These are phyloP conservation scores for Myotis pilosus DNA, from an alignment of 2,797 vertebrate genomes.

Conservation along the genomic window DNA sequence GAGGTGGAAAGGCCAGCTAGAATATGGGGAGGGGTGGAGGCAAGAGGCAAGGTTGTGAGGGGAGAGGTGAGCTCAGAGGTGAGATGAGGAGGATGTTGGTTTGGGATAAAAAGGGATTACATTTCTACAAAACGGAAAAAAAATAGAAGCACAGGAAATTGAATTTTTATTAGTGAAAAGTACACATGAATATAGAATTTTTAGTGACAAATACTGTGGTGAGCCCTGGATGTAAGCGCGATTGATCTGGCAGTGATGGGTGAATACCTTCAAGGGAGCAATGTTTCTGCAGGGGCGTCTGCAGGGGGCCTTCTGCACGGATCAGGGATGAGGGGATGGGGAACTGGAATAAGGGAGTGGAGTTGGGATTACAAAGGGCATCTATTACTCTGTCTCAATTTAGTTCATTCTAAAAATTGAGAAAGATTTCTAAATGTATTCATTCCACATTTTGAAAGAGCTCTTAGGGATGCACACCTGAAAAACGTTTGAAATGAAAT, in stretches of 20 bases:
- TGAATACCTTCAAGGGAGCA: background rate
- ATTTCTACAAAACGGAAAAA: background rate
- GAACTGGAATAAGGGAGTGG: too few relatives aligned
- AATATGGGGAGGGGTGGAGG: rapidly evolving
- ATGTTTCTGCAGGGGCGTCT: background rate
- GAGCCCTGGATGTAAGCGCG: background rate
- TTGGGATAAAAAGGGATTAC: background rate
- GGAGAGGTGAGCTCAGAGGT: too few relatives aligned
- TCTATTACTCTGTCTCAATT: background rate
- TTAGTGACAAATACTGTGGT: background rate
- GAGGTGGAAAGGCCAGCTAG: too few relatives aligned
- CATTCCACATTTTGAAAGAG: background rate
- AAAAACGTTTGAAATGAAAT: background rate
- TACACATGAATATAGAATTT: background rate
- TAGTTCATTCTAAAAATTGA: background rate
- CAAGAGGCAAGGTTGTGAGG: too few relatives aligned
- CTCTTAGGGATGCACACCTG: background rate
- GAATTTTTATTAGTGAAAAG: background rate
- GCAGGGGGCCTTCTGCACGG: background rate
- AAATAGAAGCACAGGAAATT: background rate
- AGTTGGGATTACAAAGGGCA: background rate
- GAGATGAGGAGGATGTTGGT: background rate
- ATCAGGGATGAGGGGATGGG: background rate
- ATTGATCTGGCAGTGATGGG: background rate
- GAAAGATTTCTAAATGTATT: background rate